Evolutionary conservation across 2,888 invertebrate species (phyloP), one percentile per base, ranked within the genome.

Genomic region (Eupsilia transversa): DNA sequence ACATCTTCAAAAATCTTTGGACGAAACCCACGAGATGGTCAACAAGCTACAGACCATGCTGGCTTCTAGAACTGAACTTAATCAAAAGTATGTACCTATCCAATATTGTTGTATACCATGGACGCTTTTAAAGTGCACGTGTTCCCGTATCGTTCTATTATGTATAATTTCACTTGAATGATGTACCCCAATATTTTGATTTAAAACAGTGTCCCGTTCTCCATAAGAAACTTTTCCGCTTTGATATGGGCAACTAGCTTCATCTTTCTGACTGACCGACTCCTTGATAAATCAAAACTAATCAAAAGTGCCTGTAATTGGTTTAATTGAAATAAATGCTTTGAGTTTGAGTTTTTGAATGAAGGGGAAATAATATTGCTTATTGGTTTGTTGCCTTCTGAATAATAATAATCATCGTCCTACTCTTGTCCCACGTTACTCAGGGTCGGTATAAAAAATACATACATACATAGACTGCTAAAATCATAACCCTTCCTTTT

Each of bases 11-110:
- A 94, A 94, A 72, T 94, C 96, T 5, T 87, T 96, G 27, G 93
- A 95, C 2, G 97, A 97, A 82, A 93, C 97, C 0, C 96, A 97
- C 77, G 91, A 85, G 57, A 94, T 96, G 93, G 91, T 96, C 9
- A 93, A 92, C 72, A 95, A 95, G 69, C 80, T 96, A n/a, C 96
- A 96, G 84, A 89, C 86, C 4, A 95, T 92, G 93, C 84, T 91
- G 77, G 92, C 91, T 5, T 96, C 90, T 60, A 95, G 93, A 80
- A 91, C 87, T 70, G 96, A 91, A 86, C 89, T 91, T 63, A 96
- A 88, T 87, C 93, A 94, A 83, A 96, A 93, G 96, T 96, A 89
- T 79, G 91, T 72, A n/a, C n/a, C n/a, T n/a, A n/a, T 17, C 23
- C 23, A 9, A 46, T 46, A 0, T 30, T 64, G 12, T 64, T 30